Conservation (phyloP, 2,888 invertebrate species). For the Thecocarcelia acutangulata region DNA sequence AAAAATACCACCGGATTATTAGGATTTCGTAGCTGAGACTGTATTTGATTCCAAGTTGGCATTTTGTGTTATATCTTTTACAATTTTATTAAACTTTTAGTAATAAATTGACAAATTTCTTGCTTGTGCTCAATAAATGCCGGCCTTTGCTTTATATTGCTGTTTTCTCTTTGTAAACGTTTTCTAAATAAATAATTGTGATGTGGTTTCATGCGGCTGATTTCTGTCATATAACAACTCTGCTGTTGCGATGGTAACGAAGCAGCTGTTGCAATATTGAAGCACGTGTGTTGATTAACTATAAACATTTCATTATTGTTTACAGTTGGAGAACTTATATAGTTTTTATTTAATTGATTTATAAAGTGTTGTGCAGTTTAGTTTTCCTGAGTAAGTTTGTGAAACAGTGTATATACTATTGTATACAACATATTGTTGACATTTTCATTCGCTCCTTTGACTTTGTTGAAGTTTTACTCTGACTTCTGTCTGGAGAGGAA, state of each 20-base stretch:
- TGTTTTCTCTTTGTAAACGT: constrained; percentile 42
- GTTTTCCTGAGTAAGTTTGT: constrained; percentile 31
- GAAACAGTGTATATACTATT: constrained; percentile 16
- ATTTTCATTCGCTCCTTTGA: constrained; percentile 16
- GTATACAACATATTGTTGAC: constrained; percentile 45
- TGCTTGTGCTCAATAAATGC: constrained; percentile 32
- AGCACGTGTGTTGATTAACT: constrained; percentile 46
- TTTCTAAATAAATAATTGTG: constrained; percentile 38
- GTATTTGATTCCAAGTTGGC: constrained; percentile 98
- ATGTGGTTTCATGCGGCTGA: constrained; percentile 20
- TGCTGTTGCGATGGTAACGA: neutral
- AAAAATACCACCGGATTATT: constrained; percentile 99
- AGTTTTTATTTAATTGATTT: constrained; percentile 8
- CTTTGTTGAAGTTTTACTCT: neutral
- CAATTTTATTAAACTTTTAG: constrained; percentile 3
- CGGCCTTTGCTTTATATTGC: constrained; percentile 19
- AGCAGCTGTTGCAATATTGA: constrained; percentile 38
- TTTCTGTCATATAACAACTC: constrained; percentile 21
- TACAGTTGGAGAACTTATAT: constrained; percentile 37
- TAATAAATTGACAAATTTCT: neutral
- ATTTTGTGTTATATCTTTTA: constrained; percentile 81
- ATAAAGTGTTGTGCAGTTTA: constrained; percentile 21
- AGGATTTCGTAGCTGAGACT: constrained; percentile 92
- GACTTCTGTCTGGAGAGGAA: neutral
- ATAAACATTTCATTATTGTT: constrained; percentile 53